A percentile compares a stretch with the other conserved stretches of the same genome.
Evolutionary conservation across 2,888 invertebrate species (phyloP).

Genomic region (Andrena chrysosceles): DNA sequence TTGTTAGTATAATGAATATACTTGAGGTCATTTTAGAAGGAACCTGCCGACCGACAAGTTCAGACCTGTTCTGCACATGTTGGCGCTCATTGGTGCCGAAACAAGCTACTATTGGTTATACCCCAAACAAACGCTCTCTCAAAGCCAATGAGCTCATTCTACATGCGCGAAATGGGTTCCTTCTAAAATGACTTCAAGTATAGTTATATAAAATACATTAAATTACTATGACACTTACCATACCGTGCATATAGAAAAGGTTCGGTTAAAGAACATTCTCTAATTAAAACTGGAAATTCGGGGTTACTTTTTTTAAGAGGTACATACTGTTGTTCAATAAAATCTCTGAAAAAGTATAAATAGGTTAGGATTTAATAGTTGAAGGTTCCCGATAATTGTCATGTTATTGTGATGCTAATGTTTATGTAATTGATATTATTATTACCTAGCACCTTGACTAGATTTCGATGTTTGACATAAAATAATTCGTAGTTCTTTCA

Average conservation of each 20-base stretch:
- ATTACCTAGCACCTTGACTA: constrained; percentile 95
- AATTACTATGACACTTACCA: constrained; percentile 87
- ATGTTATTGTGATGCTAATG: not conserved
- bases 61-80: too few relatives aligned
- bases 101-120: too few relatives aligned
- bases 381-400: not conserved
- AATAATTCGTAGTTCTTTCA: constrained; percentile 96
- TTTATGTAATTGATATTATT: not conserved
- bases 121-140: too few relatives aligned
- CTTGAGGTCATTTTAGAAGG: too few relatives aligned
- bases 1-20: not conserved
- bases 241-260: constrained; percentile 96
- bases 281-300: constrained; percentile 94
- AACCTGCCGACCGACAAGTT: too few relatives aligned
- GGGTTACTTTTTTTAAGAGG: constrained; percentile 94
- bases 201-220: not conserved
- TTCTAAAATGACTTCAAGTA: too few relatives aligned
- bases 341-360: constrained; percentile 89
- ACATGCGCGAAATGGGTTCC: too few relatives aligned
- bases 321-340: constrained; percentile 95
- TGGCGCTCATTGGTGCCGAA: too few relatives aligned
- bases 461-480: constrained; percentile 94
- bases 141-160: too few relatives aligned
- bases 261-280: constrained; percentile 96
- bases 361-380: constrained; percentile 40